Evolutionary conservation across 2,113 vertebrate genomes (phyloP), one percentile per base, ranked within the genome.

Genomic region (Tor tambroides): DNA sequence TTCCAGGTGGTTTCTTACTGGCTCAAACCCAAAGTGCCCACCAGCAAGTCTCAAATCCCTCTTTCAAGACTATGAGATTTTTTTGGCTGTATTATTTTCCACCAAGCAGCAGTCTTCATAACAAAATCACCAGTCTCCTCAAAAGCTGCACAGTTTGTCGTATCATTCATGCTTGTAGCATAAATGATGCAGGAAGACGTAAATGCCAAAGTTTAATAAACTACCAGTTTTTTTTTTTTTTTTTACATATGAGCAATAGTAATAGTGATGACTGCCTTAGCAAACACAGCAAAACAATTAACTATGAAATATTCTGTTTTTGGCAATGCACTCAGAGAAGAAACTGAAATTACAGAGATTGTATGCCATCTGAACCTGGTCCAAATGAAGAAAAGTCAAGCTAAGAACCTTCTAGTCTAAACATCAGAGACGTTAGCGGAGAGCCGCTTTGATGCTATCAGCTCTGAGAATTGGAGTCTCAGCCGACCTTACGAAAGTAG

Each of bases 321-420:
- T 15, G 46, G 17, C 38, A 69, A 49, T 28, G 5, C 69, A 43
- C 3, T 46, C 17, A 21, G 80, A 82, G 35, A 23, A 61, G 41
- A 82, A 82, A 21, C 59, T 49, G 15, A 26, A 49, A 82, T 67
- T 2, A 26, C 12, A 65, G 79, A 41, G 32, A 26, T 41, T 35
- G 59, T 43, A 43, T 43, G 23, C 56, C 59, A 65, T 69, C 61
- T 67, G 61, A 82, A 82, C 61, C 41, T 30, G 59, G 38, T 82
- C 61, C 80, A 82, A 67, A 65, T 67, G n/a, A 67, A 82, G 61
- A 63, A 63, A 79, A 35, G 49, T 6, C 28, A 35, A 63, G 21
- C 54, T 17, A 8, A 38, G 56, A 23, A 80, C 30, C 61, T 12
- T 69, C 56, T 65, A 43, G 56, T 65, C 26, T 65, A 38, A 63